phyloP scores from a whole-genome alignment of 2,888 invertebrate species.

The Latheticus oryzae region DNA sequence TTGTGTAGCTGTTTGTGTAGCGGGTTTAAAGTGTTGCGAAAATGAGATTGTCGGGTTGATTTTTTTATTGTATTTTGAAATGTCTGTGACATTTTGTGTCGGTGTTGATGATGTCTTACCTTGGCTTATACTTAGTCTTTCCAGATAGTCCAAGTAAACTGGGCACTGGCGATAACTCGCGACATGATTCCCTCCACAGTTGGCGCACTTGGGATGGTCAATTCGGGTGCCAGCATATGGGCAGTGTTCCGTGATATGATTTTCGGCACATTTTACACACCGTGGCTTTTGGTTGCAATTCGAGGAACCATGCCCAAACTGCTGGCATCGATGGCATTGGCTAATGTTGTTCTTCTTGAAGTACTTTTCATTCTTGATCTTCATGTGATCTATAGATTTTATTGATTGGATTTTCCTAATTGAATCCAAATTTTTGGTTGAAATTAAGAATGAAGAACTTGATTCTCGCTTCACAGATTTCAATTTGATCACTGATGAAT shows the following conservation, averaged over 20 bases:
- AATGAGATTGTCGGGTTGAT: neutral
- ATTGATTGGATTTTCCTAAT: constrained; percentile 8
- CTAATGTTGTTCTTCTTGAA: constrained; percentile 50
- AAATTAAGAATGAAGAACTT: neutral
- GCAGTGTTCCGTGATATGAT: neutral
- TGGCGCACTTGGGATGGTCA: constrained; percentile 61
- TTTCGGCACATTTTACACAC: neutral
- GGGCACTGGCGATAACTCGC: constrained; percentile 50
- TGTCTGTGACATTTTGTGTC: neutral
- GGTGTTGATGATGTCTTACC: neutral
- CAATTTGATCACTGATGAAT: neutral
- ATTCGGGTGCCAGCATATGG: too few relatives aligned
- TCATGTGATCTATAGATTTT: constrained; percentile 16
- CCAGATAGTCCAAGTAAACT: constrained; percentile 38
- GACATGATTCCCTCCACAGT: constrained; percentile 61
- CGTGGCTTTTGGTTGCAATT: constrained; percentile 18
- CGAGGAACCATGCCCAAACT: constrained; percentile 62
- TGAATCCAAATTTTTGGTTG: neutral
- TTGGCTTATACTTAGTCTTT: constrained; percentile 8
- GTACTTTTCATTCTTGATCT: constrained; percentile 26
- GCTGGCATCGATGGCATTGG: constrained; percentile 66
- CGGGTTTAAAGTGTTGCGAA: neutral
- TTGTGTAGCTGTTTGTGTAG: too few relatives aligned
- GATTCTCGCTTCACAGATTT: neutral
- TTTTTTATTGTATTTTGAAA: neutral